Conservation (phyloP, 2,113 vertebrate species). For the Ailurus styani region DNA sequence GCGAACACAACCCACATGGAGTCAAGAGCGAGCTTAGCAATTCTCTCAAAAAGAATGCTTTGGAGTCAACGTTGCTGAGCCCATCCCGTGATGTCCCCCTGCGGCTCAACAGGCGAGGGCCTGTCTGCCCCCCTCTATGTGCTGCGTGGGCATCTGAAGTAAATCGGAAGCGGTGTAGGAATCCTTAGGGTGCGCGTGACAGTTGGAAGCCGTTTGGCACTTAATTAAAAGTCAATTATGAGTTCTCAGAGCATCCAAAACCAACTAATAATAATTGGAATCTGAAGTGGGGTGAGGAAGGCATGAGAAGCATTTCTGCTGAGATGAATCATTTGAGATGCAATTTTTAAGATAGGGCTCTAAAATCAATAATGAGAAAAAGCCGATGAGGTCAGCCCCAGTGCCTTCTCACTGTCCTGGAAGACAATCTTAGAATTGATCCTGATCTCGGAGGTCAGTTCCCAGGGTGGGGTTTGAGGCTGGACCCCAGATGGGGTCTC, state of each 20-base stretch:
- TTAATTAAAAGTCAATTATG: constrained; percentile 79
- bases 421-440: not conserved
- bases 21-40: constrained; percentile 10
- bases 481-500: not conserved
- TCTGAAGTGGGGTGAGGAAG: constrained; percentile 39
- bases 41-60: not conserved
- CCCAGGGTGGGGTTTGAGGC: not conserved
- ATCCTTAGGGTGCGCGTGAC: constrained; percentile 33
- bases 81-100: not conserved
- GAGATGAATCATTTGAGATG: not conserved
- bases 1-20: not conserved
- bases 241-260: constrained; percentile 63
- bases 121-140: constrained; percentile 32
- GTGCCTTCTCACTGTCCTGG: not conserved
- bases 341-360: not conserved
- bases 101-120: not conserved
- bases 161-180: constrained; percentile 36
- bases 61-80: not conserved
- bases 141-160: constrained; percentile 26
- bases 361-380: not conserved
- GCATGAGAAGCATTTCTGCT: constrained; percentile 59
- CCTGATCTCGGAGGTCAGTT: not conserved
- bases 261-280: constrained; percentile 67
- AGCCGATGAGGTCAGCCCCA: not conserved
- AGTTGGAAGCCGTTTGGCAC: constrained; percentile 42